phyloP scores from a whole-genome alignment of 2,888 invertebrate genomes.

The Agapostemon virescens region DNA sequence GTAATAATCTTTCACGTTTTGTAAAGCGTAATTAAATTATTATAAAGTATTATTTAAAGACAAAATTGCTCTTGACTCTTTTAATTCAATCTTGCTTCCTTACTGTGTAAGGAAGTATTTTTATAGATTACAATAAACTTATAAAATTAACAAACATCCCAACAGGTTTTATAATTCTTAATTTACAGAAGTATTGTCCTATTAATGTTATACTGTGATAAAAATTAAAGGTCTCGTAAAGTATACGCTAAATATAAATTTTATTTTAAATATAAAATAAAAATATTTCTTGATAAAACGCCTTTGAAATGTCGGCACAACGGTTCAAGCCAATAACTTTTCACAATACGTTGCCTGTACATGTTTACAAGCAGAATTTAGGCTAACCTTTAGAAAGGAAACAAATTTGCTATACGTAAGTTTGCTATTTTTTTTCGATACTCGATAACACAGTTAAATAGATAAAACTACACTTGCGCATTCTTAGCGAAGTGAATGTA shows the following conservation, averaged over 20 bases:
- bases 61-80: not conserved
- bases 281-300: not conserved
- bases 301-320: not conserved
- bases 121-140: not conserved
- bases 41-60: not conserved
- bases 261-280: too few relatives aligned
- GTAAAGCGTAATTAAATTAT: not conserved
- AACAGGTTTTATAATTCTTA: not conserved
- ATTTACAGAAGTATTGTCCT: not conserved
- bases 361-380: constrained; percentile 10
- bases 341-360: not conserved
- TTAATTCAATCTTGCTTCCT: not conserved
- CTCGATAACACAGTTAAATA: constrained; percentile 9
- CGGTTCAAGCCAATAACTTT: not conserved
- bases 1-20: not conserved
- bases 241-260: too few relatives aligned
- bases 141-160: not conserved
- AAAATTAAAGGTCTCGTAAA: too few relatives aligned
- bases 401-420: constrained; percentile 21
- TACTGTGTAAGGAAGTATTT: not conserved
- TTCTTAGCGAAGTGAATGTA: constrained; percentile 2
- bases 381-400: constrained; percentile 38
- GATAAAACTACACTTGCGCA: not conserved
- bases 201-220: too few relatives aligned
- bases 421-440: too few relatives aligned